Base-by-base conservation (phyloP, 1,140 invertebrate species). In the Magallana gigas region DNA sequence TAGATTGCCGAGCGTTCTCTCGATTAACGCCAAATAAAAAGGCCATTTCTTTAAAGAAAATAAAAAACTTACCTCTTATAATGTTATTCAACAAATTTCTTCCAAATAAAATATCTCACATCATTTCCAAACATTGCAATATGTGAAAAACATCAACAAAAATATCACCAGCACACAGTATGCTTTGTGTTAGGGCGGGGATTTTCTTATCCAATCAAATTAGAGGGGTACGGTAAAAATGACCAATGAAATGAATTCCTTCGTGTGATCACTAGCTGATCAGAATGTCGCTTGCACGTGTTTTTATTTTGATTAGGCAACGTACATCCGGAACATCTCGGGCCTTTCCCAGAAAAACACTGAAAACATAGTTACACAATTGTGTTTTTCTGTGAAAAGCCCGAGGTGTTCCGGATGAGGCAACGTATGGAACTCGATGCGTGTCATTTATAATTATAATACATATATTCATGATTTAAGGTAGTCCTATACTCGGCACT, bases 141-240 rank as follows among this genome's bases (percentile, higher is more conserved):
- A 76, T 29, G 68, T 76, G 68, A n/a, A 76, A 76, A 76, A 76
- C 23, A 76, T 76, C 68, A 76, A 76, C 68, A 76, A 76, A 76
- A 76, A 76, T 76, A 76, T 76, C 23, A 76, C 23, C 68, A 76
- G 68, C 68, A 76, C 68, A 76, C 68, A 76, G 18, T 76, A 36
- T 76, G 18, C 68, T 76, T 76, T 76, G 68, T 76, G 68, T 23
- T 76, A 76, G 68, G 68, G 68, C 68, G 68, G 68, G 68, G 68
- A 76, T 76, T 76, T 76, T 76, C 11, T 76, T 29, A 29, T 11
- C 68, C 68, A 76, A 76, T 76, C 68, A 76, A 76, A 76, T 29
- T 29, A 76, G 23, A 9, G 18, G 68, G 68, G 68, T 29, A 76
- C 12, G 68, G 8, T 29, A 11, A 18, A 23, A 29, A 29, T 29